These are phyloP conservation scores for Smutsia temminckii DNA, from an alignment of 2,797 vertebrate species.

Conservation along the genomic window DNA sequence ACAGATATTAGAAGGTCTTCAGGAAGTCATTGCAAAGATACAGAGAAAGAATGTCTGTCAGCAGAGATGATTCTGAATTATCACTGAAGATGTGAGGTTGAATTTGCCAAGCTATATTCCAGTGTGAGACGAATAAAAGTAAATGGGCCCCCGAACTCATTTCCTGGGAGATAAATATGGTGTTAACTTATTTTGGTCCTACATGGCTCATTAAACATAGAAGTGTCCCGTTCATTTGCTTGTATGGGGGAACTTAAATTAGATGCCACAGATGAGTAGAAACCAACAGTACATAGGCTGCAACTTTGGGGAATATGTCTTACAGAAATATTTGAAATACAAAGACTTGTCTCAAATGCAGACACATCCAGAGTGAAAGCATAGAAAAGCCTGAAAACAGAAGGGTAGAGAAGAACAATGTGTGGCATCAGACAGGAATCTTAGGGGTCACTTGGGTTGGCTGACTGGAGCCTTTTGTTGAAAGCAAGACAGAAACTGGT, in stretches of 20 bases:
- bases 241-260: conserved; percentile 45
- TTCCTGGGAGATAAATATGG: neutral
- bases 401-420: neutral
- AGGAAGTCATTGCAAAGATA: conserved; percentile 15
- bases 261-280: conserved; percentile 19
- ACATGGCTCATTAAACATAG: neutral
- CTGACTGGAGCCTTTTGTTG: conserved; percentile 32
- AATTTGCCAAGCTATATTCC: neutral
- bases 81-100: neutral
- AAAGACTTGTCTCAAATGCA: neutral
- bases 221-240: conserved; percentile 30
- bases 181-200: conserved; percentile 13
- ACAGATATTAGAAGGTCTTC: conserved; percentile 24
- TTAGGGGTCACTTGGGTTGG: neutral
- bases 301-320: neutral
- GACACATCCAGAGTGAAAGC: neutral
- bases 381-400: neutral
- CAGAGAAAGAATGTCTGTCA: neutral
- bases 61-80: conserved; percentile 42
- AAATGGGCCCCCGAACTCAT: neutral
- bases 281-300: neutral
- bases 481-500: conserved; percentile 19
- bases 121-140: neutral
- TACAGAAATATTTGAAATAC: neutral
- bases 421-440: neutral